phyloP scores from a whole-genome alignment of 2,113 vertebrate genomes.

The Ptyas mucosa region DNA sequence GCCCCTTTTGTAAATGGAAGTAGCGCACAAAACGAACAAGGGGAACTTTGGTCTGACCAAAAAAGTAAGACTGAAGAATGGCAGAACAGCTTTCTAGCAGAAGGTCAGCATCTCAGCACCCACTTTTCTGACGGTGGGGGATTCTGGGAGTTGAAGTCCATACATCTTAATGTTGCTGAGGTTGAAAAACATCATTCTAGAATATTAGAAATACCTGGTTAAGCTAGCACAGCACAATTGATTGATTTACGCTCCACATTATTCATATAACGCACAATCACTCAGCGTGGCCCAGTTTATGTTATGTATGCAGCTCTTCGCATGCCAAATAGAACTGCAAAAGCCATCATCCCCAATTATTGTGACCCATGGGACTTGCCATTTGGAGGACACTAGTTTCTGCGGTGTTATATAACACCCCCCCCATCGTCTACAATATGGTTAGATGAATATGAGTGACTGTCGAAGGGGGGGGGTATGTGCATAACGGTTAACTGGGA shows the following conservation, averaged over 20 bases:
- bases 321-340: neutral
- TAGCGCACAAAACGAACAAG: neutral
- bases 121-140: neutral
- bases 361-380: neutral
- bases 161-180: neutral
- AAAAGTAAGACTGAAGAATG: neutral
- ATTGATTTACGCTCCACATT: neutral
- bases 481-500: neutral
- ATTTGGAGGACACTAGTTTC: neutral
- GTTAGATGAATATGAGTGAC: neutral
- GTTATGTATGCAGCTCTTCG: neutral
- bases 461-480: neutral
- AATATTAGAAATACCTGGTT: neutral
- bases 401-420: neutral
- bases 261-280: neutral
- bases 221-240: neutral
- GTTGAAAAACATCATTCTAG: neutral
- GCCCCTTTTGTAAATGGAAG: neutral
- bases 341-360: neutral
- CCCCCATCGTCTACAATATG: neutral
- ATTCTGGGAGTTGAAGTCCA: neutral
- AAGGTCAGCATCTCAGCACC: neutral
- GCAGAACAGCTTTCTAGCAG: neutral
- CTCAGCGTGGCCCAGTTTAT: neutral
- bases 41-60: neutral